Percentiles rank a stretch among this genome's conserved stretches.
phyloP scores from a whole-genome alignment of 2,888 invertebrate genomes.

The Pachycephus smyrnensis region DNA sequence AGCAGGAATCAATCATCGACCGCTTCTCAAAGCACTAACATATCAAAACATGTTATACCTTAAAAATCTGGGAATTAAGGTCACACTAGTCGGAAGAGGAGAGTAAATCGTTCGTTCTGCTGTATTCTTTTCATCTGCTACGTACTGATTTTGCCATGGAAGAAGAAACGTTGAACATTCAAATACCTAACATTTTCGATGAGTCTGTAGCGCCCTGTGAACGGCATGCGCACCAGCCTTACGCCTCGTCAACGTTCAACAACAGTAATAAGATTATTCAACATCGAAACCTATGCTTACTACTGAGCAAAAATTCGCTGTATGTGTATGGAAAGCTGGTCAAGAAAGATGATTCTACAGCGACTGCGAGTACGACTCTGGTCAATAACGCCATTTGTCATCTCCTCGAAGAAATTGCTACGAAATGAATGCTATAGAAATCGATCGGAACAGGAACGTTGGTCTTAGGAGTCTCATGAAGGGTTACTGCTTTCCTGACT shows the following conservation, averaged over 20 bases:
- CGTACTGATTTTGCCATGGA: not conserved
- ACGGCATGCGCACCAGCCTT: slow-evolving; percentile 20
- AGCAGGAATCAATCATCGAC: slow-evolving; percentile 9
- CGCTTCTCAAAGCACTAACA: slow-evolving; percentile 19
- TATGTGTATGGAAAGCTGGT: slow-evolving; percentile 11
- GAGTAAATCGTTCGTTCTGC: slow-evolving; percentile 9
- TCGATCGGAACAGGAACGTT: slow-evolving; percentile 51
- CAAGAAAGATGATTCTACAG: slow-evolving; percentile 10
- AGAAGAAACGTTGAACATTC: slow-evolving; percentile 16
- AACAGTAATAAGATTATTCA: slow-evolving; percentile 31
- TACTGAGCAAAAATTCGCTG: slow-evolving; percentile 26
- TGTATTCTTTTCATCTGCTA: not conserved
- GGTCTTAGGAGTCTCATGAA: slow-evolving; percentile 56
- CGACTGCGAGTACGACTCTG: slow-evolving; percentile 18
- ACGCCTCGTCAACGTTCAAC: slow-evolving; percentile 18
- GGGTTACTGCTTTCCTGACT: slow-evolving; percentile 50
- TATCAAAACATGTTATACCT: slow-evolving; percentile 26
- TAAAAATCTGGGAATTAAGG: slow-evolving; percentile 27
- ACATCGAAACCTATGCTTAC: slow-evolving; percentile 23
- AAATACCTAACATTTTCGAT: slow-evolving; percentile 21
- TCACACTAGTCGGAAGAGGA: slow-evolving; percentile 5
- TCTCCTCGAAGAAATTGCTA: slow-evolving; percentile 54
- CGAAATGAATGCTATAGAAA: too few relatives aligned
- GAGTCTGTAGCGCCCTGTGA: slow-evolving; percentile 23
- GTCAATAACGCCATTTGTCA: slow-evolving; percentile 48